These are phyloP conservation scores for Anseranas semipalmata DNA, from an alignment of 2,113 vertebrate genomes.

Conservation along the genomic window DNA sequence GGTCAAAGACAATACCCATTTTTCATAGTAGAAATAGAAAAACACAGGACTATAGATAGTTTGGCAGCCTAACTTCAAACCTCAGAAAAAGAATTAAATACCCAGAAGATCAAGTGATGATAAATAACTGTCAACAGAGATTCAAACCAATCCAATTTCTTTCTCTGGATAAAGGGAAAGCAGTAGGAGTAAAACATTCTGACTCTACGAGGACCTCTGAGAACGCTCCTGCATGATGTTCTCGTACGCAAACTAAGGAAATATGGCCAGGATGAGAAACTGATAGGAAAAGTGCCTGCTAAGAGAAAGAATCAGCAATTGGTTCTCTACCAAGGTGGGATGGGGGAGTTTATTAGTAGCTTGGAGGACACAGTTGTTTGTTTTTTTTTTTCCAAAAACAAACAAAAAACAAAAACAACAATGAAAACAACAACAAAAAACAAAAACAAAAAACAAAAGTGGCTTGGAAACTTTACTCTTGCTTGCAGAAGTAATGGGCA, in stretches of 20 bases:
- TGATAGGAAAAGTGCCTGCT: rapidly evolving
- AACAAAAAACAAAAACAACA: not conserved
- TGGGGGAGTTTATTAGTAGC: not conserved
- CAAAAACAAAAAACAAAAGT: not conserved
- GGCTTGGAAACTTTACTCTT: not conserved
- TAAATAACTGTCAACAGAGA: not conserved
- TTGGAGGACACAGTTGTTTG: not conserved
- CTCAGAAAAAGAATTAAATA: not conserved
- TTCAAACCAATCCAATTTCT: not conserved
- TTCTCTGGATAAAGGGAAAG: not conserved
- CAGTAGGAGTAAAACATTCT: not conserved
- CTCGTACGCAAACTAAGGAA: not conserved
- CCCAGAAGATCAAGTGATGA: not conserved
- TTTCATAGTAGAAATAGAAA: not conserved
- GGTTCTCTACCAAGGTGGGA: not conserved
- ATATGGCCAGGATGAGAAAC: not conserved
- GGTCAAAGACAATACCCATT: not conserved
- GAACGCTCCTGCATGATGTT: rapidly evolving
- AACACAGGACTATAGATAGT: rapidly evolving
- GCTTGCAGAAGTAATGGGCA: not conserved
- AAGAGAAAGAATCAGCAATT: not conserved
- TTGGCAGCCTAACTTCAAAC: not conserved
- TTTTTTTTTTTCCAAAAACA: not conserved
- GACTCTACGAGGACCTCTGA: not conserved
- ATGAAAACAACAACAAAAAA: no score